phyloP scores from a whole-genome alignment of 30 jellyfish, hydroid and myxozoan species.

The Morbakka virulenta region DNA sequence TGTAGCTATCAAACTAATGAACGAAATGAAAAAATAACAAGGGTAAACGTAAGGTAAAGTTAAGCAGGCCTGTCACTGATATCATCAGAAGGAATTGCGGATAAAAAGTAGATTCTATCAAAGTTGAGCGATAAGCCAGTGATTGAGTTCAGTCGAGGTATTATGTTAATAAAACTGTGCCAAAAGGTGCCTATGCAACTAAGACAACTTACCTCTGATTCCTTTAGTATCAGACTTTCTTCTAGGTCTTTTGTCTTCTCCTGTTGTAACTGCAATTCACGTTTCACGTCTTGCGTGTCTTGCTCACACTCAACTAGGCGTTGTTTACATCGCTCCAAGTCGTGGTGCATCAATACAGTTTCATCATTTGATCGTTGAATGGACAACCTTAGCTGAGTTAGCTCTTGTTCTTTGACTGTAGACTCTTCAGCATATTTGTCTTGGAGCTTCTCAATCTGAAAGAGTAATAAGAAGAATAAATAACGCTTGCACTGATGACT shows the following conservation, averaged over 20 bases:
- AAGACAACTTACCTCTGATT: not conserved
- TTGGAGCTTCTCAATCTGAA: constrained; percentile 51
- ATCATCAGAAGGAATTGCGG: no score
- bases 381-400: constrained; percentile 5
- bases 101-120: no score
- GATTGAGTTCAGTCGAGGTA: no score
- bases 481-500: no score
- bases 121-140: no score
- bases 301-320: not conserved
- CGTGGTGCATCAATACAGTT: not conserved
- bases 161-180: no score
- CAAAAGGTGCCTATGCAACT: no score
- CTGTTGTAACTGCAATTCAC: not conserved
- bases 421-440: constrained; percentile 32
- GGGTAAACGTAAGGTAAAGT: no score
- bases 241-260: not conserved
- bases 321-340: not conserved
- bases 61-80: no score
- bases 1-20: no score
- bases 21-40: no score
- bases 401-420: constrained; percentile 62
- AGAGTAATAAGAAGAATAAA: no score
- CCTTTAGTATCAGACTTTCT: not conserved
- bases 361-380: not conserved
- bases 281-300: not conserved